These are phyloP conservation scores for Danio albolineatus DNA, from an alignment of 2,797 vertebrate genomes.

Conservation along the genomic window DNA sequence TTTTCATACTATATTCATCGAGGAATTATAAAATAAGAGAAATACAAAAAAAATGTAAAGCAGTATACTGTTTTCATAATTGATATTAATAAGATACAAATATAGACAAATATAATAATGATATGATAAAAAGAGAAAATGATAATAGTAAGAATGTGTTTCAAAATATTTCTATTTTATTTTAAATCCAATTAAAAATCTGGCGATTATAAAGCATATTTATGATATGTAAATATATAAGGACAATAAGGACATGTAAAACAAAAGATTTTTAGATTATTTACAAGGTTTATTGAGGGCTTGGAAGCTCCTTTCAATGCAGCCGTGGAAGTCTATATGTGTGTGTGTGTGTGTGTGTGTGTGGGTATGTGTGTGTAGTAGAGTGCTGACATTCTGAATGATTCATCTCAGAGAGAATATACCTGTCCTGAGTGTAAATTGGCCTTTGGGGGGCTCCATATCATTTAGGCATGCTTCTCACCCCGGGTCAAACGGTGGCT, in stretches of 20 bases:
- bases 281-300: not conserved
- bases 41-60: too few species aligned
- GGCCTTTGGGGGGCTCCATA: slow-evolving; percentile 58
- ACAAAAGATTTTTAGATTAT: not conserved
- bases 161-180: too few species aligned
- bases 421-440: slow-evolving; percentile 63
- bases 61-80: too few species aligned
- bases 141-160: too few species aligned
- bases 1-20: too few species aligned
- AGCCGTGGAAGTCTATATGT: slow-evolving; percentile 4
- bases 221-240: not conserved
- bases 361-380: not conserved
- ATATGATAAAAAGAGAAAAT: too few species aligned
- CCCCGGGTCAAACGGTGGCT: slow-evolving; percentile 56
- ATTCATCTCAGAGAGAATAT: slow-evolving; percentile 63
- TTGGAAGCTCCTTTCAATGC: not conserved
- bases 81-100: too few species aligned
- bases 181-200: too few species aligned
- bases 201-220: too few species aligned
- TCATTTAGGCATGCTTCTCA: slow-evolving; percentile 57
- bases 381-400: slow-evolving; percentile 60
- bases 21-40: too few species aligned
- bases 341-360: not conserved
- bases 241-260: not conserved
- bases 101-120: too few species aligned